A percentile compares a stretch with the other conserved stretches of the same genome.
phyloP scores from a whole-genome alignment of 1,140 invertebrate genomes.

The Gryllus bimaculatus region DNA sequence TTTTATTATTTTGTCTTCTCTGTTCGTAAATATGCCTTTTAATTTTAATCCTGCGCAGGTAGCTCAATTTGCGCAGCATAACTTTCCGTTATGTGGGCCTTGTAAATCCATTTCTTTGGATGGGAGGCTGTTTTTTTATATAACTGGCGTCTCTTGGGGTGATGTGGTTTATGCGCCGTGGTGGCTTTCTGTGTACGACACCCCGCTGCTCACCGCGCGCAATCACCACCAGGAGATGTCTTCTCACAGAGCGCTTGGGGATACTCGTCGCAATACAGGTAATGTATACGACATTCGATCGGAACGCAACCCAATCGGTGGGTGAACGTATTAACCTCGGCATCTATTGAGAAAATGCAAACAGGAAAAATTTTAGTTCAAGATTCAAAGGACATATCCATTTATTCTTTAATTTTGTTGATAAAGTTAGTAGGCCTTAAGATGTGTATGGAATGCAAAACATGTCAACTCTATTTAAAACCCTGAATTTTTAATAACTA shows the following conservation, averaged over 20 bases:
- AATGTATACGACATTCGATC: not conserved
- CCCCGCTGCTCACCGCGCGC: constrained; percentile 67
- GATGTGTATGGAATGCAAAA: too few species aligned
- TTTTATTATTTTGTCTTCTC: not conserved
- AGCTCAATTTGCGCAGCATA: constrained; percentile 58
- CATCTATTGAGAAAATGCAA: too few species aligned
- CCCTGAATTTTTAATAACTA: too few species aligned
- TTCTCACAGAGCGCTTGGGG: constrained; percentile 39
- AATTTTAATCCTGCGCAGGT: constrained; percentile 35
- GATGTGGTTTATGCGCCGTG: constrained; percentile 68
- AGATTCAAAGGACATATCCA: too few species aligned
- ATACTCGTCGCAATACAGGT: constrained; percentile 15
- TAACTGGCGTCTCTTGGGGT: constrained; percentile 51
- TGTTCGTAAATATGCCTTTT: constrained; percentile 14
- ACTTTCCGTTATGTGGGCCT: constrained; percentile 57
- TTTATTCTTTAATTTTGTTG: too few species aligned
- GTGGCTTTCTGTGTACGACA: constrained; percentile 61
- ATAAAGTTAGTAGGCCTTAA: too few species aligned
- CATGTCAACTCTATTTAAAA: too few species aligned
- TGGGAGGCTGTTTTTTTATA: constrained; percentile 72
- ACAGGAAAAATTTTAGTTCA: too few species aligned
- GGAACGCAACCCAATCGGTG: too few species aligned
- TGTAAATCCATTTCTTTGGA: constrained; percentile 48
- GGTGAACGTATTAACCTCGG: too few species aligned
- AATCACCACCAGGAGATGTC: constrained; percentile 58